Percentiles rank a stretch among this genome's conserved stretches.
phyloP scores from a whole-genome alignment of 2,113 vertebrate species.

The Tenebrosternarchus preto region DNA sequence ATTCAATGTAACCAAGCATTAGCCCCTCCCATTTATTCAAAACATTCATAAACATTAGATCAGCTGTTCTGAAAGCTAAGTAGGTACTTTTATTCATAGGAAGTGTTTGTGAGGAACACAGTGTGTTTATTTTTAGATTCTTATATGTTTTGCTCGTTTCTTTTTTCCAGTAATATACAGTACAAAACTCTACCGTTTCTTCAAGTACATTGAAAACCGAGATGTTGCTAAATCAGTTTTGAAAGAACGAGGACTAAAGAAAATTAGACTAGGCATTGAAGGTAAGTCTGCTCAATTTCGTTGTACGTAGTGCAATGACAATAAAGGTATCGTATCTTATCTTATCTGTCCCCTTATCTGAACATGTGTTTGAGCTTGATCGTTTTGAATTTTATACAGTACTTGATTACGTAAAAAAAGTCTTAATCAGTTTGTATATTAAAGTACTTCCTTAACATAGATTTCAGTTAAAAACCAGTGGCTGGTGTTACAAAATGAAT shows the following conservation, averaged over 20 bases:
- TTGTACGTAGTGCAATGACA: too few relatives aligned
- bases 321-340: too few relatives aligned
- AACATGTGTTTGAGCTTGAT: neutral
- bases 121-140: too few relatives aligned
- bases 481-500: too few relatives aligned
- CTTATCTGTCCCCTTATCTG: neutral
- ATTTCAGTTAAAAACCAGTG: too few relatives aligned
- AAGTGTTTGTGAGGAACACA: slow-evolving; percentile 1
- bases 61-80: neutral
- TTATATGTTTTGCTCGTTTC: neutral
- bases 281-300: slow-evolving; percentile 84
- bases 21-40: neutral
- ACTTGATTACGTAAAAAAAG: too few relatives aligned
- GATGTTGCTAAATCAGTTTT: slow-evolving; percentile 98
- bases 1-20: neutral
- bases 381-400: too few relatives aligned
- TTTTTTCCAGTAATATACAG: slow-evolving; percentile 91
- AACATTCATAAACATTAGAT: neutral
- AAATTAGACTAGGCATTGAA: slow-evolving; percentile 97
- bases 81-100: neutral
- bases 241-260: slow-evolving; percentile 97
- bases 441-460: too few relatives aligned
- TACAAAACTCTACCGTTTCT: slow-evolving; percentile 98
- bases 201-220: slow-evolving; percentile 98
- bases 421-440: too few relatives aligned